These are phyloP conservation scores for Lepilemur ruficaudatus DNA, from an alignment of 2,797 vertebrate species.

Conservation along the genomic window DNA sequence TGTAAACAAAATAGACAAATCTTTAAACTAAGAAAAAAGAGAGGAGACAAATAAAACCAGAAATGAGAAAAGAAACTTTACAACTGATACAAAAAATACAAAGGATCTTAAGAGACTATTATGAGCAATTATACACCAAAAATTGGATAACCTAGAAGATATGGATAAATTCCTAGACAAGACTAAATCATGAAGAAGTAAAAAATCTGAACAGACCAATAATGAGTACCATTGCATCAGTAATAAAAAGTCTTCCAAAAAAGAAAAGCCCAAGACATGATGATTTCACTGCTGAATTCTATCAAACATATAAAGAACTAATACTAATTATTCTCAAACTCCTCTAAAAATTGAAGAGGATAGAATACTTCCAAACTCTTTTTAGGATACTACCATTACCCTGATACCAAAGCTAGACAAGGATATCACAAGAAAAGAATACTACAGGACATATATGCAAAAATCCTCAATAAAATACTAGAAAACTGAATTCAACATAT, in stretches of 20 bases:
- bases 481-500: not conserved
- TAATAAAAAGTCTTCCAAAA: not conserved
- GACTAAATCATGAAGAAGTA: not conserved
- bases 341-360: not conserved
- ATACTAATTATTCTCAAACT: not conserved
- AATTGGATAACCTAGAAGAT: not conserved
- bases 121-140: not conserved
- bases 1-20: not conserved
- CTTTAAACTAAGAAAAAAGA: not conserved
- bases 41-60: not conserved
- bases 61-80: not conserved
- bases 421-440: not conserved
- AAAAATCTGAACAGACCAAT: not conserved
- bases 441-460: not conserved
- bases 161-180: not conserved
- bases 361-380: not conserved
- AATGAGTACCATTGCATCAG: not conserved
- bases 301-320: not conserved
- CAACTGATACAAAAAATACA: not conserved
- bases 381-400: no score
- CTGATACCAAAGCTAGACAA: not conserved
- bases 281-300: not conserved
- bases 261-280: not conserved
- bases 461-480: not conserved
- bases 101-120: not conserved